Conservation (phyloP, 2,797 vertebrate species). For the Hapalemur alaotrensis region DNA sequence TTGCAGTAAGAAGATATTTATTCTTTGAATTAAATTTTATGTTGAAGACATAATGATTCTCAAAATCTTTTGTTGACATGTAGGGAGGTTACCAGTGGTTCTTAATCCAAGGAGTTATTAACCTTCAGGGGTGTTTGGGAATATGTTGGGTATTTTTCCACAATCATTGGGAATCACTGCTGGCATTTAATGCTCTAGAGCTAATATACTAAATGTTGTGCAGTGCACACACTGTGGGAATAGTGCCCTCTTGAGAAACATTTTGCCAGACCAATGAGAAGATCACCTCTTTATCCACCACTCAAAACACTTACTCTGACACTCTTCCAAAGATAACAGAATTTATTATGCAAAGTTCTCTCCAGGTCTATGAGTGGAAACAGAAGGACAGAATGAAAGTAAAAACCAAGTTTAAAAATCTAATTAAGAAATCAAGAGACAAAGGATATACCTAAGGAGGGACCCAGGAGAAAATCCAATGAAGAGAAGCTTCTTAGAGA, state of each 20-base stretch:
- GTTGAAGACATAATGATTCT: not conserved
- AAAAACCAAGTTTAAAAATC: not conserved
- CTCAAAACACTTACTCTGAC: not conserved
- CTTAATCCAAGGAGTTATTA: not conserved
- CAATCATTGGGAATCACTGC: not conserved
- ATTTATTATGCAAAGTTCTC: not conserved
- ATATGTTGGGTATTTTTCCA: not conserved
- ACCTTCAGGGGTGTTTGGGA: not conserved
- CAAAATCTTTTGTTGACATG: not conserved
- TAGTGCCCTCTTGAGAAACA: not conserved
- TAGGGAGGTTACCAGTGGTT: not conserved
- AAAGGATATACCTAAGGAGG: not conserved
- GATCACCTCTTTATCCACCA: not conserved
- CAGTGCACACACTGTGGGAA: not conserved
- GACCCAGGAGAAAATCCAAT: not conserved
- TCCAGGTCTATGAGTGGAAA: not conserved
- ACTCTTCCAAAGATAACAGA: not conserved
- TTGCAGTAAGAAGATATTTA: not conserved
- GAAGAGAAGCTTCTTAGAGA: not conserved
- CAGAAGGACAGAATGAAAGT: not conserved
- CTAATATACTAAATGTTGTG: not conserved
- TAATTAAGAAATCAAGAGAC: not conserved
- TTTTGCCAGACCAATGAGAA: not conserved
- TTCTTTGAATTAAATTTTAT: not conserved
- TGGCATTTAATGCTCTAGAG: not conserved